Base-by-base conservation (phyloP, 1,140 invertebrate species). In the Drosophila sechellia region DNA sequence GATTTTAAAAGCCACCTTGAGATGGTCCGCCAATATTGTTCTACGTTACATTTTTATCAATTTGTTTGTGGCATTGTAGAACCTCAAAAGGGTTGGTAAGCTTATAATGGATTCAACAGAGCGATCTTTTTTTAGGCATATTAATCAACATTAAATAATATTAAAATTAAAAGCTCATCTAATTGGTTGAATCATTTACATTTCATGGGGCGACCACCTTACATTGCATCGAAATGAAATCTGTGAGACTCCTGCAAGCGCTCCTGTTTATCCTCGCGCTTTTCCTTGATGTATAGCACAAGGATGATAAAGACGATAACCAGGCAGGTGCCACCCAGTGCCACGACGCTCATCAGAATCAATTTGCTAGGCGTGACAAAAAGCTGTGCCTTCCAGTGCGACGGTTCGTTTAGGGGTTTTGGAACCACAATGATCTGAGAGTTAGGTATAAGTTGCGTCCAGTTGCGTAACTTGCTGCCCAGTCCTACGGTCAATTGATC, bases 381-480 rank as follows among this genome's bases (percentile, higher is more conserved):
- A 5, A 99, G 93, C 91, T 98, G 97, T 20, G 95, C 97, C 74
- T 95, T 96, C 99, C 99, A 99, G 85, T 95, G 94, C 6, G 93
- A 94, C 5, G 97, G 96, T 48, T 97, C 93, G 66, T 95, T 93
- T 3, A 95, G 93, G 6, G 98, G 98, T 91, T 95, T 95, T 4
- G 98, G 98, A 68, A 99, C 97, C 1, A 99, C 95, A 17, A 99
- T 96, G 92, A 99, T 96, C 93, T 99, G 98, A 1, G 98, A 99
- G 92, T 99, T 99, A 35, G 97, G 98, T 90, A 99, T 99, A 37
- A 99, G 96, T 92, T 98, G 97, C 1, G 96, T 96, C 96, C 97
- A 99, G 50, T 95, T 95, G 73, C 95, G 94, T 0, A 92, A 95
- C 77, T 94, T 93, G 56, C 94, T 94, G 64, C 93, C 96, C 59